Evolutionary conservation across 2,113 vertebrate species (phyloP).

Genomic region (Anarrhichthys ocellatus): DNA sequence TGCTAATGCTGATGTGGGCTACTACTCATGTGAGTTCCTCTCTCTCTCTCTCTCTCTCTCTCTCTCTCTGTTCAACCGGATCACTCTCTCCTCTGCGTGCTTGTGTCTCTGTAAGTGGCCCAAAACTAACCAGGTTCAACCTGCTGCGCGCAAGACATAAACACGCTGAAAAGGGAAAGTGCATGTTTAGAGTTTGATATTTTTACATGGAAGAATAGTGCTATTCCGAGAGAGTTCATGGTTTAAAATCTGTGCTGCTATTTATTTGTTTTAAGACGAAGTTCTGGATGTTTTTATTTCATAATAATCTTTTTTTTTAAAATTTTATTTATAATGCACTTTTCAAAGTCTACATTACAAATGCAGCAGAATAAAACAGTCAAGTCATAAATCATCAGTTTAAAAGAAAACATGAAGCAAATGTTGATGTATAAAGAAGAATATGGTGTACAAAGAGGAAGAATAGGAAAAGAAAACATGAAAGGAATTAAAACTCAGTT

Average conservation of each 20-base stretch:
- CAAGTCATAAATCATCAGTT: not conserved
- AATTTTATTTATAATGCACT: not conserved
- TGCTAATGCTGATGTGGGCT: conserved; percentile 81
- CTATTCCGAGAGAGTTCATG: not conserved
- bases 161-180: not conserved
- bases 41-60: not conserved
- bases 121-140: no score
- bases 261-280: not conserved
- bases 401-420: no score
- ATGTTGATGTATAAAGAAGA: not conserved
- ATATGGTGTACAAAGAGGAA: not conserved
- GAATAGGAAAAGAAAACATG: not conserved
- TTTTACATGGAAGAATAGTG: not conserved
- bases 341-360: not conserved
- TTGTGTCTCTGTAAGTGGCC: no score
- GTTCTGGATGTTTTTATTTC: not conserved
- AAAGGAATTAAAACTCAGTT: not conserved
- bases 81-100: no score
- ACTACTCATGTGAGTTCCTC: conserved; percentile 81
- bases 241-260: not conserved
- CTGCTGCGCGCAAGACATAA: not conserved
- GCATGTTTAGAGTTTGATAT: not conserved
- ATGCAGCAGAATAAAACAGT: not conserved
- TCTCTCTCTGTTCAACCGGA: no score
- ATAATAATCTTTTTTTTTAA: not conserved